Evolutionary conservation across 1,140 invertebrate species (phyloP), one percentile per base, ranked within the genome.

Genomic region (Trichonephila clavipes): DNA sequence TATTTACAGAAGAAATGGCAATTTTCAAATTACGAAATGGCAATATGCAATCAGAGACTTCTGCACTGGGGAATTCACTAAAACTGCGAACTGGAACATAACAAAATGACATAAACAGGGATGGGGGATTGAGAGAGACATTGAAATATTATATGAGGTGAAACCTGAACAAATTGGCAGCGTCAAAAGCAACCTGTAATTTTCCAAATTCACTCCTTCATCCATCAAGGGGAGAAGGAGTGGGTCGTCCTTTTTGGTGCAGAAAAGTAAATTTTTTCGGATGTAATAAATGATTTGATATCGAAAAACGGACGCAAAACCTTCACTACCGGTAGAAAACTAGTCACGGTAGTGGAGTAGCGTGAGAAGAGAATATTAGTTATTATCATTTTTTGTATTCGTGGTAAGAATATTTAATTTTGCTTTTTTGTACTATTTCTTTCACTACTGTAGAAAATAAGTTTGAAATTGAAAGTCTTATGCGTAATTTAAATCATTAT

Each of bases 181-280:
- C 72, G 72, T n/a, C 72, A 77, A 10, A 77, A n/a, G 72, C 72
- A 77, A 34, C 72, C 72, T 28, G 72, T 77, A 77, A 77, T 77
- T 77, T 77, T 77, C 72, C 24, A n/a, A 77, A 77, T n/a, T 77
- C n/a, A 28, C 28, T 77, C 28, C 2, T 24, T 16, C 72, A 77
- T 77, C 34, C 72, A 77, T 77, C 72, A 77, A 24, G 4, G 62
- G 62, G 62, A 0, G 62, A 0, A 4, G 62, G 62, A 21, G 16
- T 5, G 6, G 62, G 62, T 64, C 62, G 62, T 19, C 4, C 3
- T 64, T 64, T 64, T 64, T 64, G 62, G 21, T 6, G 61, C 0
- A 62, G 61, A 14, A 62, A 62, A 21, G 6, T 6, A 64, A 64
- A 19, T 19, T 19, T 2, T 64, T 19, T 77, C 62, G 62, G 19